A percentile compares a stretch with the other conserved stretches of the same genome.
phyloP scores from a whole-genome alignment of 2,797 vertebrate species.

The Vespertilio murinus region DNA sequence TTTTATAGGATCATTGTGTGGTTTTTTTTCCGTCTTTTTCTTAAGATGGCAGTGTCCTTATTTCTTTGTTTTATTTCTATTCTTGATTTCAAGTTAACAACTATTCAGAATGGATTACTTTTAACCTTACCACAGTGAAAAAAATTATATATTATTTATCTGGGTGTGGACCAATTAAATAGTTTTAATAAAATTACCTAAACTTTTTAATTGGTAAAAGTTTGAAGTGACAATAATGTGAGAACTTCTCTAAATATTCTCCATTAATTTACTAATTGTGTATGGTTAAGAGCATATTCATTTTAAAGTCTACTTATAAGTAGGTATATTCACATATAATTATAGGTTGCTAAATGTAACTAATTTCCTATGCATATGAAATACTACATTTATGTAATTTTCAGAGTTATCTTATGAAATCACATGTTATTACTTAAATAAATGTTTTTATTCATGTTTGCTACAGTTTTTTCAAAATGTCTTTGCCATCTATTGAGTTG shows the following conservation, averaged over 20 bases:
- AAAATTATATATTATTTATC: background rate
- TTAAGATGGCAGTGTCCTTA: background rate
- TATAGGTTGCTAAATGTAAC: conserved; percentile 1
- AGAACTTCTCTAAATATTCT: background rate
- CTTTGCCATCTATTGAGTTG: background rate
- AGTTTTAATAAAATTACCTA: conserved; percentile 32
- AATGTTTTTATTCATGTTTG: background rate
- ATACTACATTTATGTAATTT: background rate
- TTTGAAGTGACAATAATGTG: background rate
- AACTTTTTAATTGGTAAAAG: background rate
- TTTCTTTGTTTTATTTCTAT: conserved; percentile 6
- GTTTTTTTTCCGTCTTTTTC: background rate
- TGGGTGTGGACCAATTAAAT: background rate
- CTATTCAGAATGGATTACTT: background rate
- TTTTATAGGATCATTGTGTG: background rate
- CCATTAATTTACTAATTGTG: conserved; percentile 26
- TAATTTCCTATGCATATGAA: background rate
- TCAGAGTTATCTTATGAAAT: background rate
- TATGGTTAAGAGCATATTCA: background rate
- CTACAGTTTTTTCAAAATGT: background rate
- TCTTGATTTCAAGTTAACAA: background rate
- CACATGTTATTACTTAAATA: background rate
- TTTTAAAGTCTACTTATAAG: background rate
- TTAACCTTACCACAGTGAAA: background rate
- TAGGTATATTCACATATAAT: background rate